Conservation (phyloP, 2,888 invertebrate genomes). For the Halictus ligatus region DNA sequence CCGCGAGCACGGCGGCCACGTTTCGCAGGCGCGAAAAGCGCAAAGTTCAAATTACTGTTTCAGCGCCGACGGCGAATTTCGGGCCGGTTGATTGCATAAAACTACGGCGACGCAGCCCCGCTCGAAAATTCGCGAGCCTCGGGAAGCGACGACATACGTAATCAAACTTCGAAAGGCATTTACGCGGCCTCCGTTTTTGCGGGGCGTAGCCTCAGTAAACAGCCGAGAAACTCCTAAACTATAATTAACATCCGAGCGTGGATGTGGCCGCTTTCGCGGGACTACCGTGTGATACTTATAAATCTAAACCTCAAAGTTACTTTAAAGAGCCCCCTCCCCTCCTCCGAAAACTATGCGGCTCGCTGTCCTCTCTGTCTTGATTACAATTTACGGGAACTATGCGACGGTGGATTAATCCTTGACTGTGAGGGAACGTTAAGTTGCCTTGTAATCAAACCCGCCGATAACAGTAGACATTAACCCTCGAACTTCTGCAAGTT, state of each 20-base stretch:
- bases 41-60: constrained; percentile 45
- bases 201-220: constrained; percentile 7
- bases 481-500: no score
- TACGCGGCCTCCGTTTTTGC: constrained; percentile 28
- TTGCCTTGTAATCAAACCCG: neutral
- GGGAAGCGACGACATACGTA: constrained; percentile 24
- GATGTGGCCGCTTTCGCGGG: neutral
- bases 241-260: constrained; percentile 25
- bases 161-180: constrained; percentile 43
- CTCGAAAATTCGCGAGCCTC: constrained; percentile 45
- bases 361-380: constrained; percentile 46
- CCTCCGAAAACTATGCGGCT: neutral
- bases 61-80: constrained; percentile 29
- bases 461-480: neutral
- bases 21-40: constrained; percentile 29
- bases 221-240: constrained; percentile 29
- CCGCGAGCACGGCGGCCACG: neutral
- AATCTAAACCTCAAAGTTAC: constrained; percentile 20
- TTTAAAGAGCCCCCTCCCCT: constrained; percentile 29
- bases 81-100: constrained; percentile 41
- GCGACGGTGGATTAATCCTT: neutral
- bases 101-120: constrained; percentile 31
- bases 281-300: constrained; percentile 8
- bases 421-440: neutral
- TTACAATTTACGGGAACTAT: constrained; percentile 67